These are phyloP conservation scores for Sebastes oblongus DNA, from an alignment of 2,797 vertebrate genomes.

Conservation along the genomic window DNA sequence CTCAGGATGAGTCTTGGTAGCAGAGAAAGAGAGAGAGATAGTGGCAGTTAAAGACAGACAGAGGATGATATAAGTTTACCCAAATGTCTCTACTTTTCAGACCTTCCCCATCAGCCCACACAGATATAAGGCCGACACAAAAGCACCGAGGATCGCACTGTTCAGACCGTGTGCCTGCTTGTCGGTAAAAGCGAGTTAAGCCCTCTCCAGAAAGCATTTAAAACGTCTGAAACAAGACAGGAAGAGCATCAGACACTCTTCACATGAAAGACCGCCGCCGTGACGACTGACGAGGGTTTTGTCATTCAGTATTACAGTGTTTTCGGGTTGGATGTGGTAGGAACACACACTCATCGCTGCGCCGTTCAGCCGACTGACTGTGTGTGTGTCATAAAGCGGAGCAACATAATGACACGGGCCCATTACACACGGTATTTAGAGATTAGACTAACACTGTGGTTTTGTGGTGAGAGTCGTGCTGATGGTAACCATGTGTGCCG, in stretches of 20 bases:
- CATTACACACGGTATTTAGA: constrained; percentile 77
- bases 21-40: constrained; percentile 28
- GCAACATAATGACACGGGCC: constrained; percentile 66
- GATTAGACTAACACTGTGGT: constrained; percentile 80
- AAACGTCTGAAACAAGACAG: constrained; percentile 45
- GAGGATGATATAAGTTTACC: constrained; percentile 20
- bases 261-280: constrained; percentile 37
- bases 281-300: constrained; percentile 43
- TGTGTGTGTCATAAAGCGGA: constrained; percentile 69
- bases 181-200: constrained; percentile 29
- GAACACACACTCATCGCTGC: constrained; percentile 46
- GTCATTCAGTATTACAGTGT: constrained; percentile 18
- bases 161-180: constrained; percentile 1
- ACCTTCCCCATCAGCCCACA: neutral
- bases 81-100: constrained; percentile 6
- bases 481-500: constrained; percentile 77
- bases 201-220: constrained; percentile 13
- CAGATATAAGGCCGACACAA: constrained; percentile 8
- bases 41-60: constrained; percentile 33
- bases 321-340: constrained; percentile 56
- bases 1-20: constrained; percentile 64
- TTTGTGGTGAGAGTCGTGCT: constrained; percentile 64
- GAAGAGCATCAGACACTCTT: constrained; percentile 61
- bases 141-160: neutral
- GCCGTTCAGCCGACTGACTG: constrained; percentile 30